Conservation (phyloP, 1,140 invertebrate genomes). For the Leptinotarsa texana region DNA sequence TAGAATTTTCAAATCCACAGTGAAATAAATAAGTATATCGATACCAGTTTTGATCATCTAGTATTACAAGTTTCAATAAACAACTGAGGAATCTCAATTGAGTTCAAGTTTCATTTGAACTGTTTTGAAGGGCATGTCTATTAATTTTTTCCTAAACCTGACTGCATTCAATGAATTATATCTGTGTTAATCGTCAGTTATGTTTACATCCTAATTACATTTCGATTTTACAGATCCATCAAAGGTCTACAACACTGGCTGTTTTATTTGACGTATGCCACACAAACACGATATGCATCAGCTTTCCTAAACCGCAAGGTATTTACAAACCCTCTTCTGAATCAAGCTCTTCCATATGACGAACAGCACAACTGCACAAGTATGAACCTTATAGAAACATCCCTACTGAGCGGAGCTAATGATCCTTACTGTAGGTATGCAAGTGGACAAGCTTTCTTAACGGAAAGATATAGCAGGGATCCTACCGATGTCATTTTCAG, state of each 20-base stretch:
- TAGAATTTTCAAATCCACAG: no score
- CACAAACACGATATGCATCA: constrained; percentile 76
- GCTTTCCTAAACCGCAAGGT: constrained; percentile 71
- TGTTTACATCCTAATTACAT: constrained; percentile 15
- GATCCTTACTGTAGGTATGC: constrained; percentile 57
- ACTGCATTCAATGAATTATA: no score
- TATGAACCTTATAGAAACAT: constrained; percentile 59
- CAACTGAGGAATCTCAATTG: no score
- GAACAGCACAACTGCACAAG: constrained; percentile 60
- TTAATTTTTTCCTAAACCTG: no score
- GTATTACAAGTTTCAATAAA: no score
- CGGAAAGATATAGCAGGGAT: constrained; percentile 72
- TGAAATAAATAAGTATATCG: no score
- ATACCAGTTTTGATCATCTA: no score
- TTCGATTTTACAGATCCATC: constrained; percentile 60
- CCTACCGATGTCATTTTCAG: constrained; percentile 63
- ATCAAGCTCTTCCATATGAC: constrained; percentile 59
- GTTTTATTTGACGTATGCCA: constrained; percentile 77
- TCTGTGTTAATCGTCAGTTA: no score
- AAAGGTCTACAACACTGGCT: constrained; percentile 78
- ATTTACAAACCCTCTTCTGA: constrained; percentile 63
- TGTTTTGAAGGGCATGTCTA: no score
- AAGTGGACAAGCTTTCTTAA: constrained; percentile 71
- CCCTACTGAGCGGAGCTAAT: constrained; percentile 52
- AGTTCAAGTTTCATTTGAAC: no score